phyloP scores from a whole-genome alignment of 2,113 vertebrate species.

The Sphaerodactylus townsendi region DNA sequence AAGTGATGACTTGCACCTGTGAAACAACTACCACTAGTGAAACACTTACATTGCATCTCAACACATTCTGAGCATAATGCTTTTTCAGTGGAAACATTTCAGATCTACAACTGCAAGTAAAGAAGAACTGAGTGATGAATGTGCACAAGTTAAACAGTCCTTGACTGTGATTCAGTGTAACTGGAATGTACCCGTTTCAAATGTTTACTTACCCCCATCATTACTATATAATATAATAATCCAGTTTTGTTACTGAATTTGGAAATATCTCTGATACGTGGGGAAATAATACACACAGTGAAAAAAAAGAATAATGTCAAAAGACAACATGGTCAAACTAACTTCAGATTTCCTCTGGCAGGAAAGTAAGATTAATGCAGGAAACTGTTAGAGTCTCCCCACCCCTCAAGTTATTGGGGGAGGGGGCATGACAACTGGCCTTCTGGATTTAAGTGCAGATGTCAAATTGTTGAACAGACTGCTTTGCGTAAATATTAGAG shows the following conservation, averaged over 20 bases:
- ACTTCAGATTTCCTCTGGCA: constrained; percentile 11
- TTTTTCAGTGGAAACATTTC: background rate
- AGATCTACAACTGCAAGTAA: background rate
- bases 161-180: background rate
- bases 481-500: constrained; percentile 55
- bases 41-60: background rate
- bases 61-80: background rate
- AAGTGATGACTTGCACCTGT: background rate
- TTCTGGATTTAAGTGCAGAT: constrained; percentile 37
- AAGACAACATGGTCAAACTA: constrained; percentile 13
- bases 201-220: background rate
- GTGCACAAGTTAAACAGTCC: background rate
- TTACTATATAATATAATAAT: background rate
- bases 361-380: constrained; percentile 14
- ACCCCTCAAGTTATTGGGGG: constrained; percentile 33
- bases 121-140: background rate
- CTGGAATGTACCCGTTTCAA: background rate
- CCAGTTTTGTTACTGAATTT: background rate
- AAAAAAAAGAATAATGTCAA: background rate
- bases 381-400: constrained; percentile 1
- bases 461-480: constrained; percentile 45
- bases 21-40: background rate
- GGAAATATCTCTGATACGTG: background rate
- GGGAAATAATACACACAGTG: background rate
- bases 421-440: background rate